phyloP scores from a whole-genome alignment of 2,113 vertebrate species.

The Tricholaema leucomelas region DNA sequence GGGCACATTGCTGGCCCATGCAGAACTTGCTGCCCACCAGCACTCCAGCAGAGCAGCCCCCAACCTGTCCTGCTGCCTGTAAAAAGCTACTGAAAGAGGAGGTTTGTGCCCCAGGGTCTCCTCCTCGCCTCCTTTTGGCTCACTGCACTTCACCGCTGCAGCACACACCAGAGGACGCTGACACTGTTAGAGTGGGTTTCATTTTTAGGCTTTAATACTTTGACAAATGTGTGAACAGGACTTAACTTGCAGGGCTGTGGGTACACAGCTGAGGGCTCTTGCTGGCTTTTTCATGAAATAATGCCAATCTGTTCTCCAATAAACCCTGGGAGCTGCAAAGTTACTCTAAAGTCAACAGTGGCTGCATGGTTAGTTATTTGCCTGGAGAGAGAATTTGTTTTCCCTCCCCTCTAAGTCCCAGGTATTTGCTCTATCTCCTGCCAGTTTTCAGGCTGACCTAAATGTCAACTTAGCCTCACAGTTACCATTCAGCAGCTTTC shows the following conservation, averaged over 20 bases:
- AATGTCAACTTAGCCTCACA: conserved; percentile 59
- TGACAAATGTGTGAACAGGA: background rate
- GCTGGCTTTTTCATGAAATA: conserved; percentile 11
- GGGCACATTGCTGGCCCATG: too few species aligned
- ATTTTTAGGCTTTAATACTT: background rate
- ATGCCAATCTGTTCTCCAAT: conserved; percentile 59
- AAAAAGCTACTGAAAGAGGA: background rate
- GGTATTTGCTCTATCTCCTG: conserved; percentile 62
- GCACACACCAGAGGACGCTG: background rate
- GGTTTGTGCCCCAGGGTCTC: background rate
- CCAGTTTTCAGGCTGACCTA: conserved; percentile 66
- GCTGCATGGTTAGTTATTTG: conserved; percentile 63
- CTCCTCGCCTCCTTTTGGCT: background rate
- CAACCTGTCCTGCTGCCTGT: too few species aligned
- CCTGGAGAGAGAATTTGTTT: conserved; percentile 61
- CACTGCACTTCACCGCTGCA: background rate
- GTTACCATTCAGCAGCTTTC: conserved; percentile 59
- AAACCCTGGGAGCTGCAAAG: conserved; percentile 33
- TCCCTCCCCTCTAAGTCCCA: conserved; percentile 56
- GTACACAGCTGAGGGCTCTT: background rate
- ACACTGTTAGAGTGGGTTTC: background rate
- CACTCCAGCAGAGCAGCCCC: too few species aligned
- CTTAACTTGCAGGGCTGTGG: background rate
- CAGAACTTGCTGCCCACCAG: too few species aligned
- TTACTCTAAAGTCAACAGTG: conserved; percentile 66